phyloP scores from a whole-genome alignment of 2,797 vertebrate genomes.

The Caiman crocodilus region DNA sequence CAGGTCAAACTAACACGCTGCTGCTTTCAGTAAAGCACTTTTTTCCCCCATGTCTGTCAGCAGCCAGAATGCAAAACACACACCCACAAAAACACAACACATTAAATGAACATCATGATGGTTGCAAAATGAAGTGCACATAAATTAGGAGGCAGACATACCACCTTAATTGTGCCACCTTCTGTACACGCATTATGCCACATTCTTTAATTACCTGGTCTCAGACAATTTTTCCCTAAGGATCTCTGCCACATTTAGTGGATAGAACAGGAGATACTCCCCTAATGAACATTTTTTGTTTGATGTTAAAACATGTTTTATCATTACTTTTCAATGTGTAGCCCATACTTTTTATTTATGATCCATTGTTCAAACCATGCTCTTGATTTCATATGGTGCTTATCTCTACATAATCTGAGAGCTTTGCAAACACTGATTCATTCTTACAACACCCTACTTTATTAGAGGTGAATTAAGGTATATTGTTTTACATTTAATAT shows the following conservation, averaged over 20 bases:
- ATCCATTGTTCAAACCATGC: background rate
- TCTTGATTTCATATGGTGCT: background rate
- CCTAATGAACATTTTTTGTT: accelerated
- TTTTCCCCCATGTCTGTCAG: no score
- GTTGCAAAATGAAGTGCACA: background rate
- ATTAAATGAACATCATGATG: background rate
- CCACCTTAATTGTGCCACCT: background rate
- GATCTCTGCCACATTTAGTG: background rate
- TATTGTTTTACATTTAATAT: background rate
- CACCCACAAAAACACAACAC: background rate
- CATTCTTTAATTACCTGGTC: background rate
- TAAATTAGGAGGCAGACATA: background rate
- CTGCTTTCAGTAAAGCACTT: no score
- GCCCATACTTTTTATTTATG: background rate
- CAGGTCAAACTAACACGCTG: no score
- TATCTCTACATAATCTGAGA: background rate
- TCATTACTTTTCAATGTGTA: background rate
- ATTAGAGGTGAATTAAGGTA: no score
- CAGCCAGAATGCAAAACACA: background rate
- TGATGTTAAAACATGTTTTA: no score
- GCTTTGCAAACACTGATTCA: background rate
- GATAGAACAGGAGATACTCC: background rate
- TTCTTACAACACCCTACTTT: background rate
- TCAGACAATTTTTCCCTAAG: background rate
- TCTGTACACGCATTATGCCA: background rate